These are phyloP conservation scores for Machimus atricapillus DNA, from an alignment of 2,888 invertebrate genomes.

Conservation along the genomic window DNA sequence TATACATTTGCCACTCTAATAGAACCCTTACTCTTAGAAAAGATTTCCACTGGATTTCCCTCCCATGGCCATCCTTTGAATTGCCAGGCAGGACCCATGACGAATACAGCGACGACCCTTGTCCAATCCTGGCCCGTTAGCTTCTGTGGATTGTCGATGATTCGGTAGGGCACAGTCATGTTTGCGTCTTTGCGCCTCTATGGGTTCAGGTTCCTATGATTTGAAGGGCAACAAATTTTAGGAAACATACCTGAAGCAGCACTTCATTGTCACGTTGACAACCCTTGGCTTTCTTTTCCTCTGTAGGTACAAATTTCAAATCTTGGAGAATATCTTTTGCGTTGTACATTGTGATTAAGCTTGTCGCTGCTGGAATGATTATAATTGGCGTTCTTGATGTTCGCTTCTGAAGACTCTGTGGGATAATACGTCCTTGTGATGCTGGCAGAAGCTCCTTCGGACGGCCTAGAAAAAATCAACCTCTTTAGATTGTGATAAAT, in stretches of 20 bases:
- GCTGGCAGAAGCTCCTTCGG: conserved; percentile 69
- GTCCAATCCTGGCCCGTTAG: conserved; percentile 95
- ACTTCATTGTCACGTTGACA: conserved; percentile 91
- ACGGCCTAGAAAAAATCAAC: conserved; percentile 48
- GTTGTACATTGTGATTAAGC: conserved; percentile 97
- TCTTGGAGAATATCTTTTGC: conserved; percentile 96
- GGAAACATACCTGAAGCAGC: conserved; percentile 73
- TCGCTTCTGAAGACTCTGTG: conserved; percentile 70
- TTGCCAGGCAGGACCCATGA: conserved; percentile 99
- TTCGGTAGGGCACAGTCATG: conserved; percentile 88
- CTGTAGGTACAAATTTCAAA: conserved; percentile 81
- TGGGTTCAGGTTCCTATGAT: neutral
- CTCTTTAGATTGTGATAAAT: neutral
- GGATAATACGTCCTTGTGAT: conserved; percentile 68
- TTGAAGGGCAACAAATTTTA: neutral
- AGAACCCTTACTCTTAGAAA: conserved; percentile 80
- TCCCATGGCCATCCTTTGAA: conserved; percentile 99
- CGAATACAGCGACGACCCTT: conserved; percentile 97
- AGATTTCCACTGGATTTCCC: conserved; percentile 97
- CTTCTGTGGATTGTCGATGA: conserved; percentile 94
- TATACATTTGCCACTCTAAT: too few species aligned
- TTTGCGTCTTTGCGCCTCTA: conserved; percentile 75
- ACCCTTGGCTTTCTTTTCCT: conserved; percentile 87
- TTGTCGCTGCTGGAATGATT: conserved; percentile 94
- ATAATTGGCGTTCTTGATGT: conserved; percentile 95